Percentiles rank a stretch among this genome's conserved stretches.
Conservation (phyloP, 2,113 vertebrate genomes). For the Tragulus kanchil region DNA sequence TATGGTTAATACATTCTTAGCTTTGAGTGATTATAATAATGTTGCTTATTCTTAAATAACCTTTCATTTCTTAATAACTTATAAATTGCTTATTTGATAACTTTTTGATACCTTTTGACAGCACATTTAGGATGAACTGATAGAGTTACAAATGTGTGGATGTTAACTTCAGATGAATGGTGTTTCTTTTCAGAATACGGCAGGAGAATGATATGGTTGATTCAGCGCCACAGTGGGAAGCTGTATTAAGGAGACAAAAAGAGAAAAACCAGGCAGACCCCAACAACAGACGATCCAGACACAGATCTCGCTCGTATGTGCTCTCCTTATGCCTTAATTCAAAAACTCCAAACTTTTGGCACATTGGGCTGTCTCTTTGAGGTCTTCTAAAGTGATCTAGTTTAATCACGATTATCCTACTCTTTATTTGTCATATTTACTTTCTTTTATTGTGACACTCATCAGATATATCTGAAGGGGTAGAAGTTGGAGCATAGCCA, state of each 20-base stretch:
- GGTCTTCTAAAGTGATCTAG: background rate
- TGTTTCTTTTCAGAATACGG: constrained; percentile 87
- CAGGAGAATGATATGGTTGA: constrained; percentile 94
- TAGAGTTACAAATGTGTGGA: background rate
- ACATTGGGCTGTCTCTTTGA: background rate
- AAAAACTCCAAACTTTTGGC: background rate
- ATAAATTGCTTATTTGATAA: background rate
- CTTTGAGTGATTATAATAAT: background rate
- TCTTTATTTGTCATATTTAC: background rate
- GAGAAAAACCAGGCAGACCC: constrained; percentile 90
- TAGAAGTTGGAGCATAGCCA: background rate
- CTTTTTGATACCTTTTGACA: too few species aligned
- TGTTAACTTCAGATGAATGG: constrained; percentile 24
- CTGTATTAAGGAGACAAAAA: constrained; percentile 91
- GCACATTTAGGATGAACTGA: background rate
- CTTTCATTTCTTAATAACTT: background rate
- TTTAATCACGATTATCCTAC: background rate
- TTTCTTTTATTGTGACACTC: background rate
- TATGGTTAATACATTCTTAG: background rate
- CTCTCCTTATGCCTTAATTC: background rate
- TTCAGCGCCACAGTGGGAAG: constrained; percentile 94
- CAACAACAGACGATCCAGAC: constrained; percentile 91
- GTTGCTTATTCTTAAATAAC: constrained; percentile 41
- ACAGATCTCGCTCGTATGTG: constrained; percentile 94
- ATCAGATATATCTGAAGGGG: background rate